A percentile compares a stretch with the other conserved stretches of the same genome.
Conservation (phyloP, 2,113 vertebrate species). For the Megaptera novaeangliae region DNA sequence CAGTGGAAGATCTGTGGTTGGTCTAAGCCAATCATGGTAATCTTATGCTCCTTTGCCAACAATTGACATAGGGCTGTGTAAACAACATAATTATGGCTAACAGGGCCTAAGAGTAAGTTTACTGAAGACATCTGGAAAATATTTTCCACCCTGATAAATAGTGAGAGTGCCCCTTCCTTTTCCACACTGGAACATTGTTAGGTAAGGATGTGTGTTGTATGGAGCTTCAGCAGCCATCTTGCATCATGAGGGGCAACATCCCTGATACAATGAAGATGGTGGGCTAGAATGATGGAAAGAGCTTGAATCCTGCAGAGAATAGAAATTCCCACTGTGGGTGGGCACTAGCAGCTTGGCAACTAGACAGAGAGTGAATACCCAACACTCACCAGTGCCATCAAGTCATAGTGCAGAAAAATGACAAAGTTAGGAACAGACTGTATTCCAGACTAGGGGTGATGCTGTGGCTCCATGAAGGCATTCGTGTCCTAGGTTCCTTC, state of each 20-base stretch:
- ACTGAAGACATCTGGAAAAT: background rate
- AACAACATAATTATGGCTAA: too few relatives aligned
- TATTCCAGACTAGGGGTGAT: background rate
- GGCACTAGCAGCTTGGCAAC: background rate
- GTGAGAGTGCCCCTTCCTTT: background rate
- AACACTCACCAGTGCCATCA: background rate
- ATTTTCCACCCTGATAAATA: background rate
- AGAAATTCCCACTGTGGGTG: background rate
- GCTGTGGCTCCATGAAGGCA: accelerated
- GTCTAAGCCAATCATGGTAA: background rate
- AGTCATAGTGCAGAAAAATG: accelerated
- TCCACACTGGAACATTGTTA: background rate
- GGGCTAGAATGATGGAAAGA: background rate
- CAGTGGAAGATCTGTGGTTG: background rate
- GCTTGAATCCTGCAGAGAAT: background rate
- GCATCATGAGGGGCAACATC: background rate
- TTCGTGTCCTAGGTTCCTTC: too few relatives aligned
- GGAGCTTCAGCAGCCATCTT: background rate
- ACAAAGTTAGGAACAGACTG: background rate
- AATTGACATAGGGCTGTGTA: accelerated
- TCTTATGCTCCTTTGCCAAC: background rate
- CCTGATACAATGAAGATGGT: background rate
- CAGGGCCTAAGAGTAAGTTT: background rate
- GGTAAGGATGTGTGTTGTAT: background rate
- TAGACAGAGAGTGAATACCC: background rate